Percentiles rank a stretch among this genome's conserved stretches.
Conservation (phyloP, 2,797 vertebrate species). For the Catostomus latipinnis region DNA sequence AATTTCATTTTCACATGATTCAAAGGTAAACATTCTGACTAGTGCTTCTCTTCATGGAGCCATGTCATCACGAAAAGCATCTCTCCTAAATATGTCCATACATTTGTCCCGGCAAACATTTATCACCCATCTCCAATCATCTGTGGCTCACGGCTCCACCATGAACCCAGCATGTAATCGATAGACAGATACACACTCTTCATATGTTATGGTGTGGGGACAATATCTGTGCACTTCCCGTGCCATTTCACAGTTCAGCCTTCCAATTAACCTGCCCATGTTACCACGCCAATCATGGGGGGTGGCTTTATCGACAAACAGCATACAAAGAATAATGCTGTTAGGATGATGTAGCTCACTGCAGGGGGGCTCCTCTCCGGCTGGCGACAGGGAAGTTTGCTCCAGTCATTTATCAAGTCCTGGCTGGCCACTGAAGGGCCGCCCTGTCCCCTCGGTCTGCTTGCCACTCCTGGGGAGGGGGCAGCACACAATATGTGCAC, state of each 20-base stretch:
- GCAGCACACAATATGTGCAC: constrained; percentile 68
- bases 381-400: constrained; percentile 81
- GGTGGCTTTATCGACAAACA: constrained; percentile 81
- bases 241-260: constrained; percentile 86
- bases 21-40: background rate
- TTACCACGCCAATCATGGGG: constrained; percentile 83
- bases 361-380: constrained; percentile 63
- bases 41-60: background rate
- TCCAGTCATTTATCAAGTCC: constrained; percentile 87
- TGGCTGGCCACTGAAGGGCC: constrained; percentile 78
- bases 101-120: constrained; percentile 70
- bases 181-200: constrained; percentile 78
- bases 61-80: background rate
- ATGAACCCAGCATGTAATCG: constrained; percentile 81
- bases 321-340: constrained; percentile 86
- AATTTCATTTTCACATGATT: no score
- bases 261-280: constrained; percentile 88
- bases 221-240: constrained; percentile 80
- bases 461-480: constrained; percentile 70
- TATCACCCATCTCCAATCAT: constrained; percentile 82
- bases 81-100: constrained; percentile 43
- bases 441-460: constrained; percentile 68
- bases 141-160: constrained; percentile 77
- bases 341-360: constrained; percentile 82
- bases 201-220: constrained; percentile 78